Evolutionary conservation across 2,113 vertebrate species (phyloP), one percentile per base, ranked within the genome.

Genomic region (Psammodynastes pulverulentus): DNA sequence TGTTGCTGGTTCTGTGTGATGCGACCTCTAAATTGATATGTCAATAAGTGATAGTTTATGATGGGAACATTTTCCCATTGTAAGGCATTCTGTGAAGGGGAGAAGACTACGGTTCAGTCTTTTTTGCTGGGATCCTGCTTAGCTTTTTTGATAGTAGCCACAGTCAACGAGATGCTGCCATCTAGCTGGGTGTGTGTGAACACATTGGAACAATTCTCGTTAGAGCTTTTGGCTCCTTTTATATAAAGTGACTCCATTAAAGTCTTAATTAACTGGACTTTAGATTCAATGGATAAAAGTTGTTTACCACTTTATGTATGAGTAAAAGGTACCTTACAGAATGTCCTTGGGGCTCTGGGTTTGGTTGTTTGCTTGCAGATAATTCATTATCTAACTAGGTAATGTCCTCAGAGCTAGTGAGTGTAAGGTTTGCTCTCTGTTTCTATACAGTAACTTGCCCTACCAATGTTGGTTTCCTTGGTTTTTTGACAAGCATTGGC

Each of bases 11-110:
- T 95, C 43, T 15, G 86, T 72, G 56, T 49, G 88, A 94, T 88
- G 45, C 72, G 45, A 86, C 45, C 52, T 29, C 90, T 94, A 88
- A 94, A 96, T 43, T 92, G 15, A 0, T 79, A 10, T 34, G 51
- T 46, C 92, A 93, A 62, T 89, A 79, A 79, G 90, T 94, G 84
- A 48, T 62, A 91, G 72, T 17, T 1, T 0, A 91, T 87, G 91
- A 93, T 12, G 90, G 49, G 52, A 93, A 91, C 58, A 43, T 93
- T 91, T 85, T 67, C 54, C 93, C 93, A 89, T 91, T 87, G 86
- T 48, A 90, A 51, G 72, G 39, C 72, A 43, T 79, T 43, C 6
- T 79, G 34, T 79, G 34, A 79, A 79, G 6, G 72, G 34, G 34
- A 79, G 34, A 79, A 9, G 34, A 43, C n/a, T 39, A 79, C n/a